Conservation (phyloP, 2,888 invertebrate genomes). For the Hybos culiciformis region DNA sequence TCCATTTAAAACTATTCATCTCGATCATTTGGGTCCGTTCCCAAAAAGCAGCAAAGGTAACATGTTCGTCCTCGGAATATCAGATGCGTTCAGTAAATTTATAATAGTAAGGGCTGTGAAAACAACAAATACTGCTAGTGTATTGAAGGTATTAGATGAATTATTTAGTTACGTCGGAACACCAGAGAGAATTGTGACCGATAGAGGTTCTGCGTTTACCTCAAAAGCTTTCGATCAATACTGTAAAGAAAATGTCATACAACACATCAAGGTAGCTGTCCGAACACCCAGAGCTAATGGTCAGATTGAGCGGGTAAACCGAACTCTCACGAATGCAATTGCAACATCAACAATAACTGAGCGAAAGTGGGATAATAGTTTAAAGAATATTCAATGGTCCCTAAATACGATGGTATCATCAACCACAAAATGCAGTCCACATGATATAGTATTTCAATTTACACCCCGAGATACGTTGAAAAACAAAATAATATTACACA, state of each 20-base stretch:
- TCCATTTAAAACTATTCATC: slow-evolving; percentile 12
- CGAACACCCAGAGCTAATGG: too few relatives aligned
- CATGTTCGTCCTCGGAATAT: slow-evolving; percentile 9
- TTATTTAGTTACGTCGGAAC: slow-evolving; percentile 14
- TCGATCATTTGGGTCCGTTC: too few relatives aligned
- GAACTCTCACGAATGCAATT: slow-evolving; percentile 14
- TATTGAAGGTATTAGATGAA: slow-evolving; percentile 7
- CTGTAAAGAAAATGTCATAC: too few relatives aligned
- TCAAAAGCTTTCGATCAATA: too few relatives aligned
- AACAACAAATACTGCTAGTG: slow-evolving; percentile 11
- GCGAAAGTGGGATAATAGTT: slow-evolving; percentile 11
- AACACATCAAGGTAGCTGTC: slow-evolving; percentile 17
- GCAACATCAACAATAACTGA: slow-evolving; percentile 12
- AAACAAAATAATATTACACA: neutral
- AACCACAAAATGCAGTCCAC: too few relatives aligned
- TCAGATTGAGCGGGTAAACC: too few relatives aligned
- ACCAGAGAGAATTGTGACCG: slow-evolving; percentile 16
- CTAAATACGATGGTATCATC: too few relatives aligned
- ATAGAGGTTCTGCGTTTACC: slow-evolving; percentile 20
- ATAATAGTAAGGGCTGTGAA: slow-evolving; percentile 12
- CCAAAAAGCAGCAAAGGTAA: slow-evolving; percentile 8
- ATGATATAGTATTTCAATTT: too few relatives aligned
- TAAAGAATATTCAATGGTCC: slow-evolving; percentile 12
- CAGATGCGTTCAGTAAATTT: slow-evolving; percentile 14
- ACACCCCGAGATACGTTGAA: neutral